Conservation (phyloP, 1,140 invertebrate species). For the Drosophila rhopaloa region DNA sequence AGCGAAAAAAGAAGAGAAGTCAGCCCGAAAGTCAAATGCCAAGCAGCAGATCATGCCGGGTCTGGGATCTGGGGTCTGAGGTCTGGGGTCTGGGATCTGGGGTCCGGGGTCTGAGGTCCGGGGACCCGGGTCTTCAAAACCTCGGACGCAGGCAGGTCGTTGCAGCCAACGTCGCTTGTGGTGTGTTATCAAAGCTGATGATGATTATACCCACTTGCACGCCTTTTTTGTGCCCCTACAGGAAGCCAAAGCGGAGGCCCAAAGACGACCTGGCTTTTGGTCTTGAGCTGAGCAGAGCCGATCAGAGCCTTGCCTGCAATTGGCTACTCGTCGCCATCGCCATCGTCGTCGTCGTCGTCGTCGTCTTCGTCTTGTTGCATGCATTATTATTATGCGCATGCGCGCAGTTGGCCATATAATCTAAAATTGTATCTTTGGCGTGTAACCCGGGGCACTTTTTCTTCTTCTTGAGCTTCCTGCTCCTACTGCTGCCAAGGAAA, state of each 20-base stretch:
- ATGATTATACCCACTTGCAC: conserved; percentile 84
- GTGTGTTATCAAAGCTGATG: conserved; percentile 84
- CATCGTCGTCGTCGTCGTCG: conserved; percentile 17
- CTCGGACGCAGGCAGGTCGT: conserved; percentile 66
- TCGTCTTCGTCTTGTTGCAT: conserved; percentile 68
- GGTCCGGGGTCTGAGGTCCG: conserved; percentile 27
- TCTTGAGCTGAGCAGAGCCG: not conserved
- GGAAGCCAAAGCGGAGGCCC: conserved; percentile 31
- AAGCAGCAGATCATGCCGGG: conserved; percentile 76
- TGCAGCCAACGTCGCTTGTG: conserved; percentile 68
- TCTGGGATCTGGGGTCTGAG: conserved; percentile 11
- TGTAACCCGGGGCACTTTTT: conserved; percentile 80
- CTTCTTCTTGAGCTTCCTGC: conserved; percentile 36
- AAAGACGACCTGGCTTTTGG: conserved; percentile 40
- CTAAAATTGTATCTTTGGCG: conserved; percentile 84
- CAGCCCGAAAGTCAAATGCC: conserved; percentile 79
- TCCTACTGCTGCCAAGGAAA: conserved; percentile 18
- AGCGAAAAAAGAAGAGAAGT: conserved; percentile 30
- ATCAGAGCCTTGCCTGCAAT: conserved; percentile 59
- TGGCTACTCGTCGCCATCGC: conserved; percentile 68
- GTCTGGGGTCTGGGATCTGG: conserved; percentile 27
- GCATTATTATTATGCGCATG: conserved; percentile 84
- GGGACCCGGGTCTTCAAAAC: conserved; percentile 29
- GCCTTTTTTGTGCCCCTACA: conserved; percentile 72
- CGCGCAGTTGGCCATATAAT: conserved; percentile 83